Evolutionary conservation across 2,797 vertebrate genomes (phyloP).

Genomic region (Euphonia xanthogaster): DNA sequence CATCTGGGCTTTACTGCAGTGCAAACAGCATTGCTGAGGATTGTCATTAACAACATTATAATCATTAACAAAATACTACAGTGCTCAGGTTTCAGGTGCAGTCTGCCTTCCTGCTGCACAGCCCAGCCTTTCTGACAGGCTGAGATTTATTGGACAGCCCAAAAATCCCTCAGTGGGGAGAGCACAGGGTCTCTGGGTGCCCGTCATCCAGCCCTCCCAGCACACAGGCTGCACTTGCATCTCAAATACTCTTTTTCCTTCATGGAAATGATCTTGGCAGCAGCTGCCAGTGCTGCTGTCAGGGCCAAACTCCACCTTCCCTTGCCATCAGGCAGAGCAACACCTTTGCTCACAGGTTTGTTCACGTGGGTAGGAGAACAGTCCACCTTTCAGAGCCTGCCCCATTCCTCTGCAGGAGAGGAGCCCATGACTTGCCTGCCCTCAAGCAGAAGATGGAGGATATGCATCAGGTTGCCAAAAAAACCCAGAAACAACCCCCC

Average conservation of each 20-base stretch:
- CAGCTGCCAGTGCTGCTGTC: not conserved
- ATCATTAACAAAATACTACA: slow-evolving; percentile 32
- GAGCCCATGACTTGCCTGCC: not conserved
- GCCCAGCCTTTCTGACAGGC: not conserved
- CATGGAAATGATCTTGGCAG: not conserved
- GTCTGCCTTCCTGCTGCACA: not conserved
- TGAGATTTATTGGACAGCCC: not conserved
- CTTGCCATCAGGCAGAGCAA: not conserved
- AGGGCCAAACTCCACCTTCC: not conserved
- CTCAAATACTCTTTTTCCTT: not conserved
- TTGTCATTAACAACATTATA: slow-evolving; percentile 33
- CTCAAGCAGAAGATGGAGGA: not conserved
- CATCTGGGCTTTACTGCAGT: slow-evolving; percentile 50
- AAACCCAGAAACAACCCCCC: accelerated
- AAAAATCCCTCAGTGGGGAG: not conserved
- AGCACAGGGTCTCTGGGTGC: not conserved
- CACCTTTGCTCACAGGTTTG: not conserved
- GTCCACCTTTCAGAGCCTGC: not conserved
- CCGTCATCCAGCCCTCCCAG: not conserved
- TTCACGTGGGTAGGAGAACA: not conserved
- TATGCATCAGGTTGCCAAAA: not conserved
- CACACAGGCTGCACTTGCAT: not conserved
- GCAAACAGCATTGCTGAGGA: not conserved
- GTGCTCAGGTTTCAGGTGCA: not conserved
- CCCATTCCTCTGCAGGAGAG: not conserved